These are phyloP conservation scores for Chaetops frenatus DNA, from an alignment of 2,113 vertebrate species.

Conservation along the genomic window DNA sequence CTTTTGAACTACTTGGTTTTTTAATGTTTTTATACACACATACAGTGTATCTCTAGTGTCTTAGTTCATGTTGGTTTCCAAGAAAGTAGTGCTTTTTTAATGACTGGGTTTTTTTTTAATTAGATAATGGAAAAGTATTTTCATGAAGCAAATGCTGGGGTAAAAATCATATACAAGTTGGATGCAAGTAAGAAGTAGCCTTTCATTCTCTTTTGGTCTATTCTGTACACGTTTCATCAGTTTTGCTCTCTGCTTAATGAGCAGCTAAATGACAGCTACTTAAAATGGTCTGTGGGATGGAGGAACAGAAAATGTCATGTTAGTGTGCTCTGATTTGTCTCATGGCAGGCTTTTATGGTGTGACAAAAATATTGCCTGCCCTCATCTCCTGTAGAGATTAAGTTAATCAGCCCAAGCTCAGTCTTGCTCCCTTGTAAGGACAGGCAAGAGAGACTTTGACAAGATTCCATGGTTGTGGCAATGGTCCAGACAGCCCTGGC, in stretches of 20 bases:
- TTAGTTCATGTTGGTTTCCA: not conserved
- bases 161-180: not conserved
- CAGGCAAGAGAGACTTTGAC: slow-evolving; percentile 17
- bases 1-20: not conserved
- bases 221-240: not conserved
- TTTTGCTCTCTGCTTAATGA: not conserved
- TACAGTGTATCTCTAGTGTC: not conserved
- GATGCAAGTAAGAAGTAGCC: not conserved
- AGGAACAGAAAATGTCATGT: not conserved
- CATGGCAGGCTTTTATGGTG: not conserved
- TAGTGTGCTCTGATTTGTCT: not conserved
- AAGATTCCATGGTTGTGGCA: slow-evolving; percentile 10
- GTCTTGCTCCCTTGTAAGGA: slow-evolving; percentile 43
- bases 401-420: slow-evolving; percentile 5
- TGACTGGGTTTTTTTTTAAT: not conserved
- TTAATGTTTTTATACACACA: not conserved
- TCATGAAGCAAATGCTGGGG: not conserved
- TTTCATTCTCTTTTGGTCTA: not conserved
- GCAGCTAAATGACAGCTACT: not conserved
- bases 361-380: not conserved
- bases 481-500: not conserved
- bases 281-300: not conserved
- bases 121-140: not conserved
- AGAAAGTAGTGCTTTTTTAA: not conserved
- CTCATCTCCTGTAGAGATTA: slow-evolving; percentile 2